Percentiles rank a stretch among this genome's conserved stretches.
These are phyloP conservation scores for Synanthedon myopaeformis DNA, from an alignment of 2,888 invertebrate genomes.

Conservation along the genomic window DNA sequence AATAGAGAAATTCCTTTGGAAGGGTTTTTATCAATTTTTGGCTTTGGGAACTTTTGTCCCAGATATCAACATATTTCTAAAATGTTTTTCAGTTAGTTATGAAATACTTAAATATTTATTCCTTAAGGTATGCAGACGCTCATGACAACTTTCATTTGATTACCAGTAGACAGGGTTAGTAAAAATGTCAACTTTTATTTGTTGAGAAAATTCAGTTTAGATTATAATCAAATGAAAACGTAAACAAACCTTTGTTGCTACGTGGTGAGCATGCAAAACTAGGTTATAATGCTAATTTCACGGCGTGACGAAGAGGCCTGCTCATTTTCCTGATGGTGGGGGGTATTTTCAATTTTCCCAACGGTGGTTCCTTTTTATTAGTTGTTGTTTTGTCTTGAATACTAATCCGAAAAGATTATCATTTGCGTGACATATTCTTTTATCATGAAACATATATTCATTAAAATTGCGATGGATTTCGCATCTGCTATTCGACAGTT, in stretches of 20 bases:
- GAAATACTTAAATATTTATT: no score
- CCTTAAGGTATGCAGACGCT: no score
- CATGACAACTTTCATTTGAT: no score
- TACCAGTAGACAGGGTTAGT: no score
- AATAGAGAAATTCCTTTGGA: no score
- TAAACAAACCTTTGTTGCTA: constrained; percentile 56
- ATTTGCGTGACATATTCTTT: constrained; percentile 42
- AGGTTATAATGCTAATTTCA: constrained; percentile 51
- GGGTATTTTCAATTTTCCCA: constrained; percentile 69
- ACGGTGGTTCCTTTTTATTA: constrained; percentile 62
- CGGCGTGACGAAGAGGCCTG: constrained; percentile 53
- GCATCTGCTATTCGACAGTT: no score
- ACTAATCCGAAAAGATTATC: constrained; percentile 54
- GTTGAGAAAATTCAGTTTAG: constrained; percentile 33
- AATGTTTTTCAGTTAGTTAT: no score
- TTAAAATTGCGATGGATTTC: no score
- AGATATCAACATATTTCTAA: no score
- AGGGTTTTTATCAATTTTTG: no score
- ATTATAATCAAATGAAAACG: constrained; percentile 48
- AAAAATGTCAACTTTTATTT: constrained; percentile 7
- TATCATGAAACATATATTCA: not conserved
- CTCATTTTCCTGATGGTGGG: constrained; percentile 63
- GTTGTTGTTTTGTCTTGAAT: constrained; percentile 65
- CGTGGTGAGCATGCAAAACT: constrained; percentile 46
- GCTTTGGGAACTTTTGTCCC: no score